Evolutionary conservation across 1,140 invertebrate species (phyloP).

Genomic region (Atopsyche davidsoni): DNA sequence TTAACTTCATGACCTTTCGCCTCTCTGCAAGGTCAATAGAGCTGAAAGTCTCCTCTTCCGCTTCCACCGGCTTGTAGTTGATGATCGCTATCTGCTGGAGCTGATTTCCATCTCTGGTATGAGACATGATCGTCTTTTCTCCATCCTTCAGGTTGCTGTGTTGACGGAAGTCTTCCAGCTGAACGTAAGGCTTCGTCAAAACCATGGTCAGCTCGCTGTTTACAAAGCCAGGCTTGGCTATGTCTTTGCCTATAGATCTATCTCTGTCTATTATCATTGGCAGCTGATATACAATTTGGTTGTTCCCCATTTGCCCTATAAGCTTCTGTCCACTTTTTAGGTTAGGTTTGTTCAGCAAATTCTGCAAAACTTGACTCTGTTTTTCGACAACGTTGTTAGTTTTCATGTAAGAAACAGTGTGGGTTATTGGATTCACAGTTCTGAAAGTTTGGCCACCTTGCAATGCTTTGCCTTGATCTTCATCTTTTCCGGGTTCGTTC

Average conservation of each 20-base stretch:
- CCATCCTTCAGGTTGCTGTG: slow-evolving; percentile 12
- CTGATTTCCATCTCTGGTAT: slow-evolving; percentile 6
- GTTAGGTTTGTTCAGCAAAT: slow-evolving; percentile 24
- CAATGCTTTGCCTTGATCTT: slow-evolving; percentile 14
- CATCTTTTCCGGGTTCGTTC: not conserved
- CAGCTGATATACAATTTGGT: slow-evolving; percentile 43
- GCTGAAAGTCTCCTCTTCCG: slow-evolving; percentile 27
- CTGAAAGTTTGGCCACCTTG: slow-evolving; percentile 14
- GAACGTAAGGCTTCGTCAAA: slow-evolving; percentile 21
- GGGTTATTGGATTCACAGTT: slow-evolving; percentile 29
- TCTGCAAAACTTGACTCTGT: slow-evolving; percentile 32
- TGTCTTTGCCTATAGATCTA: slow-evolving; percentile 9
- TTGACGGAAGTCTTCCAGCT: no score
- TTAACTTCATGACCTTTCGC: slow-evolving; percentile 34
- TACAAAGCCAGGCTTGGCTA: slow-evolving; percentile 12
- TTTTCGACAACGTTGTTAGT: slow-evolving; percentile 34
- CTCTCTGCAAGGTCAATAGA: slow-evolving; percentile 43
- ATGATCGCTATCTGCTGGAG: not conserved
- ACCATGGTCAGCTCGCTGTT: slow-evolving; percentile 26
- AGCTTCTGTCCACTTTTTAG: slow-evolving; percentile 7
- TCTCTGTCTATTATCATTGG: slow-evolving; percentile 40
- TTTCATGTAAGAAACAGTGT: slow-evolving; percentile 36
- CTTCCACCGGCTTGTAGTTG: not conserved
- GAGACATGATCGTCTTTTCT: slow-evolving; percentile 10
- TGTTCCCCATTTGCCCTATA: slow-evolving; percentile 33